Evolutionary conservation across 2,797 vertebrate genomes (phyloP).

Genomic region (Falco biarmicus): DNA sequence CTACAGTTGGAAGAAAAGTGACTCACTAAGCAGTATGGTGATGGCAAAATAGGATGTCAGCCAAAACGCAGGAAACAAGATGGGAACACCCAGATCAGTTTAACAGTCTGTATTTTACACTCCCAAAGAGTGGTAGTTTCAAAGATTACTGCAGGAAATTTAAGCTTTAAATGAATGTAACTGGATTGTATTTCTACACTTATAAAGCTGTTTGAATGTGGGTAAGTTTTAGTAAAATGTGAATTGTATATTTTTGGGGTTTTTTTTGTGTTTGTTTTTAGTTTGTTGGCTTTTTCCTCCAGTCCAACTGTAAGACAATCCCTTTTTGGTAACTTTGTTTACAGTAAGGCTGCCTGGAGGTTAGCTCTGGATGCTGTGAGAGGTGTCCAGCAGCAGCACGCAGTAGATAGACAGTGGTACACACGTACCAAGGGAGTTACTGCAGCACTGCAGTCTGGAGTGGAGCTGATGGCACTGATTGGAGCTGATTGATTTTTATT

Average conservation of each 20-base stretch:
- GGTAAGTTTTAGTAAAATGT: neutral
- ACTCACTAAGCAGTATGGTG: constrained; percentile 51
- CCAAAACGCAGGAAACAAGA: constrained; percentile 58
- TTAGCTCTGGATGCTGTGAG: neutral
- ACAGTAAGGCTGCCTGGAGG: neutral
- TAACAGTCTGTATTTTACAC: neutral
- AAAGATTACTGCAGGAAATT: neutral
- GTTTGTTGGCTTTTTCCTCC: neutral
- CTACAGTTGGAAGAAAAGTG: constrained; percentile 46
- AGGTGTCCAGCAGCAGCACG: neutral
- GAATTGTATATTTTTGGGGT: neutral
- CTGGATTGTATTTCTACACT: neutral
- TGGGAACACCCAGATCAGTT: constrained; percentile 67
- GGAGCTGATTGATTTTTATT: neutral
- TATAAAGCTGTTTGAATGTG: neutral
- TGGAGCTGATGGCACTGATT: neutral
- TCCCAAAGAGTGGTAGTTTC: neutral
- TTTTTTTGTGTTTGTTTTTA: neutral
- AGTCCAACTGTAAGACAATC: neutral
- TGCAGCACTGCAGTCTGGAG: neutral
- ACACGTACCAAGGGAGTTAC: neutral
- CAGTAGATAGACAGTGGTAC: neutral
- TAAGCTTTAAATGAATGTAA: neutral
- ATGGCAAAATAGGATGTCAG: constrained; percentile 62
- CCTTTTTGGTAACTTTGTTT: neutral